Evolutionary conservation across 2,888 invertebrate genomes (phyloP).

Genomic region (Drepanosiphum platanoidis): DNA sequence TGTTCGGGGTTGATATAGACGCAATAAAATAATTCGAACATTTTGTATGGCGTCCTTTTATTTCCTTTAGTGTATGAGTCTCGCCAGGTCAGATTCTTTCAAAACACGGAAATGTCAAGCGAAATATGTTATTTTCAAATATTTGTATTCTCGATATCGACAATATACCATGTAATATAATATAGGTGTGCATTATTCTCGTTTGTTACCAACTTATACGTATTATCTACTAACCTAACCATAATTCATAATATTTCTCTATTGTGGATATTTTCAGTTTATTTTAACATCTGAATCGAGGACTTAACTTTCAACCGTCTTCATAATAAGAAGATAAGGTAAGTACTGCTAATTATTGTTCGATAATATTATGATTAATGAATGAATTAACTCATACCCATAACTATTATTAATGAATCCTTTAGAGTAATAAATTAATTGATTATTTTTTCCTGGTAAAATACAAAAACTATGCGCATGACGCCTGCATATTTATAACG

Average conservation of each 20-base stretch:
- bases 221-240: not conserved
- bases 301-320: not conserved
- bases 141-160: not conserved
- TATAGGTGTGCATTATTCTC: too few species aligned
- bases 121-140: not conserved
- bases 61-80: not conserved
- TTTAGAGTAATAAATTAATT: not conserved
- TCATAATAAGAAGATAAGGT: not conserved
- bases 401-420: not conserved
- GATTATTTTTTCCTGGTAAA: not conserved
- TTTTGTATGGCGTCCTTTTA: slow-evolving; percentile 21
- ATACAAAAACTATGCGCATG: not conserved
- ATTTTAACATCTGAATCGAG: not conserved
- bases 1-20: not conserved
- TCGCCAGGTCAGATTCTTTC: not conserved
- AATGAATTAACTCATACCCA: too few species aligned
- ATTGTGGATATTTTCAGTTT: not conserved
- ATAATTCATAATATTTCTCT: not conserved
- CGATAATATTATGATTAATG: not conserved
- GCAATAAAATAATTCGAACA: slow-evolving; percentile 14
- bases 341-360: not conserved
- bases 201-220: not conserved
- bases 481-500: not conserved
- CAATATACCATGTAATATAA: not conserved
- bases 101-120: not conserved